phyloP scores from a whole-genome alignment of 2,797 vertebrate species.

The Labroides dimidiatus region DNA sequence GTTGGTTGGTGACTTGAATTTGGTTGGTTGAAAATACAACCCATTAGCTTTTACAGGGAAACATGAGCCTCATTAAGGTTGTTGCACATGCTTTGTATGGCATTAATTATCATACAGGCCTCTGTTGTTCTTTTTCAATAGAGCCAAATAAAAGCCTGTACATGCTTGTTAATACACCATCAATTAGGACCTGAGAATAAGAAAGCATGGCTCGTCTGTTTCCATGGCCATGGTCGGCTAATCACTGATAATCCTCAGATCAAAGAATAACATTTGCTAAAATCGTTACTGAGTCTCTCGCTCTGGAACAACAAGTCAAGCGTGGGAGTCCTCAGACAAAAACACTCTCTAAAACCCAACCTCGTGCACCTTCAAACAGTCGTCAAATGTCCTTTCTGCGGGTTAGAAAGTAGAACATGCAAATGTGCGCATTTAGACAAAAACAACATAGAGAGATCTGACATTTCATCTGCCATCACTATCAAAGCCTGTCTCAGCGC shows the following conservation, averaged over 20 bases:
- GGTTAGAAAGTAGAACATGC: conserved; percentile 51
- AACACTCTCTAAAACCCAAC: conserved; percentile 4
- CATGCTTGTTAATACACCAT: conserved; percentile 21
- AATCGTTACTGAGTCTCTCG: conserved; percentile 27
- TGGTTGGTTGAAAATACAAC: no score
- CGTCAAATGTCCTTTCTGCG: conserved; percentile 23
- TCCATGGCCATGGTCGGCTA: conserved; percentile 1
- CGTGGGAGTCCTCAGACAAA: conserved; percentile 20
- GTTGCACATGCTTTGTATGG: no score
- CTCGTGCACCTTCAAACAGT: conserved; percentile 21
- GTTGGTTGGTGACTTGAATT: no score
- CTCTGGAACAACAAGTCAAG: conserved; percentile 3
- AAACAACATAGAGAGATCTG: conserved; percentile 22
- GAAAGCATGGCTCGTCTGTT: conserved; percentile 3
- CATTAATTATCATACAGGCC: background rate
- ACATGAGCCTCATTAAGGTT: no score
- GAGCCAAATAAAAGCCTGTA: background rate
- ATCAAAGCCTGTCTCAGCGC: conserved; percentile 17
- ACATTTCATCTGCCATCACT: conserved; percentile 45
- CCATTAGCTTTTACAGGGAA: no score
- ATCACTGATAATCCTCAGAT: conserved; percentile 48
- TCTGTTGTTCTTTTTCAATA: background rate
- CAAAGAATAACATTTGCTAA: conserved; percentile 46
- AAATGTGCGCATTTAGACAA: conserved; percentile 48
- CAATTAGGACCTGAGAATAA: conserved; percentile 14